Percentiles rank a stretch among this genome's conserved stretches.
phyloP scores from a whole-genome alignment of 2,113 vertebrate species.

The Tupaia chinensis region DNA sequence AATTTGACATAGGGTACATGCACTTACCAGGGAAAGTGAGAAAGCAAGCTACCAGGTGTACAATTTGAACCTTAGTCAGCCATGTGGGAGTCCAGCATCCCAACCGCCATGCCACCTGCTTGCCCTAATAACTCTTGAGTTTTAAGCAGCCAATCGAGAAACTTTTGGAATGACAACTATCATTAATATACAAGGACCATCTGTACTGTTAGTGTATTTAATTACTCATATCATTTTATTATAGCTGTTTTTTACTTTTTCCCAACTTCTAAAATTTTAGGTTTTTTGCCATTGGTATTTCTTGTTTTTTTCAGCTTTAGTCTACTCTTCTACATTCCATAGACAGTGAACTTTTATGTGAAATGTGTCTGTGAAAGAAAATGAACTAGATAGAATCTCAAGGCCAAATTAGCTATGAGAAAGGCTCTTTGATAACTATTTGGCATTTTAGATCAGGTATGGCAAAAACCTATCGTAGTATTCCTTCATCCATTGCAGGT shows the following conservation, averaged over 20 bases:
- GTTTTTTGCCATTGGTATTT: not conserved
- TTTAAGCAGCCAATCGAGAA: slow-evolving; percentile 36
- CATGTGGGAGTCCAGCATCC: too few relatives aligned
- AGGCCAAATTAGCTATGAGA: not conserved
- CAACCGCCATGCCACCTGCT: too few relatives aligned
- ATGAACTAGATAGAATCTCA: not conserved
- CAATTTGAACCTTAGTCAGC: too few relatives aligned
- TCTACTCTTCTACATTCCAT: not conserved
- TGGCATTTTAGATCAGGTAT: slow-evolving; percentile 8
- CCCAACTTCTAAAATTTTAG: slow-evolving; percentile 2
- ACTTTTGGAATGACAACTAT: not conserved
- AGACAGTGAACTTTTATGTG: not conserved
- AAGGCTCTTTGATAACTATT: not conserved
- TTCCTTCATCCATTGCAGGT: not conserved
- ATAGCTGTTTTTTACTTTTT: not conserved
- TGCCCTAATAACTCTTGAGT: not conserved
- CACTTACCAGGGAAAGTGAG: too few relatives aligned
- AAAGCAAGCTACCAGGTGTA: too few relatives aligned
- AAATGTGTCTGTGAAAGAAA: slow-evolving; percentile 4
- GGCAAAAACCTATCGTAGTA: not conserved
- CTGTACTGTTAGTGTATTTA: not conserved
- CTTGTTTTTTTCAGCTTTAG: not conserved
- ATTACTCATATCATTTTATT: not conserved
- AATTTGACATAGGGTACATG: too few relatives aligned
- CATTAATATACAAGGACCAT: not conserved